phyloP scores from a whole-genome alignment of 2,888 invertebrate genomes.

The Halocaridina rubra region DNA sequence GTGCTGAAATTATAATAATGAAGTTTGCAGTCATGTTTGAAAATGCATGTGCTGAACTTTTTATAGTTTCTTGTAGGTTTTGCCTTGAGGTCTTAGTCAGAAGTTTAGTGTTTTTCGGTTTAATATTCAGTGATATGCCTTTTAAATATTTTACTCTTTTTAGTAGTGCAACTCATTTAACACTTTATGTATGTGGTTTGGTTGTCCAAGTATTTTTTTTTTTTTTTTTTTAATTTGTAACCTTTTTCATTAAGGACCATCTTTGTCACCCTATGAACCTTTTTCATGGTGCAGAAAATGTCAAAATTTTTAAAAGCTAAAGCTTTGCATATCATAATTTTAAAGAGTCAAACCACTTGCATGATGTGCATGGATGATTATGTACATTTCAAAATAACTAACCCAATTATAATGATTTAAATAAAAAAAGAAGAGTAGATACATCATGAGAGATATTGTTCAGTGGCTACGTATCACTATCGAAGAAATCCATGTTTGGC shows the following conservation, averaged over 20 bases:
- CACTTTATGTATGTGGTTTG: not conserved
- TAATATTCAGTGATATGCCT: not conserved
- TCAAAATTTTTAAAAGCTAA: too few relatives aligned
- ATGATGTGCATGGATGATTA: slow-evolving; percentile 38
- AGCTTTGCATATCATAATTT: too few relatives aligned
- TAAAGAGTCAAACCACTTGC: slow-evolving; percentile 25
- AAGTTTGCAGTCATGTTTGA: not conserved
- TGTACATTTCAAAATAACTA: not conserved
- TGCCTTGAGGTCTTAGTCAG: not conserved
- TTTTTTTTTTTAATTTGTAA: too few relatives aligned
- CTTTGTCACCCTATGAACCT: too few relatives aligned
- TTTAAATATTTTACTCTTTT: not conserved
- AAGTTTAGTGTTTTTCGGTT: not conserved
- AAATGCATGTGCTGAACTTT: not conserved
- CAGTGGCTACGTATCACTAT: not conserved
- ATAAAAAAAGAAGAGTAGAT: slow-evolving; percentile 40
- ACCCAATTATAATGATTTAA: slow-evolving; percentile 6
- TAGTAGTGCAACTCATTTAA: not conserved
- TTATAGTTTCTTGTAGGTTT: not conserved
- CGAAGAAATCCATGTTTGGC: not conserved
- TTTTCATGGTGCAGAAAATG: too few relatives aligned
- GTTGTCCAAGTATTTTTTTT: not conserved
- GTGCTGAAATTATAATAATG: not conserved
- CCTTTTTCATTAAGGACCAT: too few relatives aligned
- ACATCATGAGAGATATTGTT: slow-evolving; percentile 49